A percentile compares a stretch with the other conserved stretches of the same genome.
Evolutionary conservation across 2,113 vertebrate species (phyloP).

Genomic region (Alosa alosa): DNA sequence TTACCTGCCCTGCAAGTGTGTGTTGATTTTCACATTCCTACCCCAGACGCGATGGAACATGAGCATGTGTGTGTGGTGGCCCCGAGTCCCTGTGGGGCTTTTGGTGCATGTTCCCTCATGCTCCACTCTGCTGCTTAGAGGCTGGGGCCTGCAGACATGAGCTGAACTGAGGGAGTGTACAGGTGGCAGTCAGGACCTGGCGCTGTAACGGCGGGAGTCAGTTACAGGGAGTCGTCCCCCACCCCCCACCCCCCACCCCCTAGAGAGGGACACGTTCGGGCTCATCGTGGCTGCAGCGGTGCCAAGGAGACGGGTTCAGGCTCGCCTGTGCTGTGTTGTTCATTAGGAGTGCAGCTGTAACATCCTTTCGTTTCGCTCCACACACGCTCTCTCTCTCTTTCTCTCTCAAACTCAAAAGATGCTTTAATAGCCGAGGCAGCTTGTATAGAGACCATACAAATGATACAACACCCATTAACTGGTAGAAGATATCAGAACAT

Average conservation of each 20-base stretch:
- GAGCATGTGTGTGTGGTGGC: neutral
- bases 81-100: neutral
- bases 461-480: no score
- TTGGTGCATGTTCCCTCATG: neutral
- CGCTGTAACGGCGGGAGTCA: neutral
- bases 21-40: neutral
- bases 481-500: no score
- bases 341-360: neutral
- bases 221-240: neutral
- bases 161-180: neutral
- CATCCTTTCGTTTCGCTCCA: neutral
- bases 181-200: neutral
- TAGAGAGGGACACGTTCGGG: neutral
- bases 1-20: neutral
- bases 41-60: neutral
- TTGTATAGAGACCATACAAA: no score
- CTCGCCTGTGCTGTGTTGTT: constrained; percentile 46
- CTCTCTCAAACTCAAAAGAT: neutral
- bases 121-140: neutral
- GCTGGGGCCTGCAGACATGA: neutral
- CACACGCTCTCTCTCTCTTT: neutral
- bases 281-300: neutral
- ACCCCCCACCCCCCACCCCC: neutral
- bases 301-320: constrained; percentile 24
- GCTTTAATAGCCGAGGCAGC: neutral